Evolutionary conservation across 2,888 invertebrate species (phyloP), one percentile per base, ranked within the genome.

Genomic region (Hemicrepidius hirtus): DNA sequence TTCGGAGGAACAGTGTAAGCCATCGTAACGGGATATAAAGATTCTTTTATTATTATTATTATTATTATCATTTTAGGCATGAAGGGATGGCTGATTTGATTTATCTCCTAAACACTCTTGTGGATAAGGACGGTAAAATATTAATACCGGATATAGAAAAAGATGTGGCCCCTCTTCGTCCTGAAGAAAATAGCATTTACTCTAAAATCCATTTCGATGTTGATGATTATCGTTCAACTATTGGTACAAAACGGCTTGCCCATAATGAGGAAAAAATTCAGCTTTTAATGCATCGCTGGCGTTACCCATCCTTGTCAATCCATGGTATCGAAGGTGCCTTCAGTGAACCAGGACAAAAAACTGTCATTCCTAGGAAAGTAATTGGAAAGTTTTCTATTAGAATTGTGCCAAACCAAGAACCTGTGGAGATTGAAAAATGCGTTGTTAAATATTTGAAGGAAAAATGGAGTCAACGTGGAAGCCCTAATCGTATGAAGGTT

Each of bases 351-450:
- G 99, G 99, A 12, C 93, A 94, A 18, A 99, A 99, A 86, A 99
- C 99, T 66, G 98, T 99, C 0, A 98, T 97, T 81, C 97, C 97
- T 0, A 91, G 93, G 53, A 95, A 96, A 87, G 98, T 99, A 0
- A 93, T 92, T 81, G 99, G 98, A 20, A 99, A 99, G 87, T 99
- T 99, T 88, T 98, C 98, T 0, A 93, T 99, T 77, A 92, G 99
- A 65, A 92, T 97, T 79, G 99, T 99, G n/a, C 99, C 99, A 0
- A 89, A 98, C 85, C 97, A 98, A 89, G 90, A 91, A 64, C 97
- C 97, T 0, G 91, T 91, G 3, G 91, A 93, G 80, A 92, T 98
- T n/a, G 93, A 93, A 78, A 89, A 94, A 79, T 90, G 92, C 74
- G 98, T 98, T 7, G 89, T 90, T 41, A 90, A 91, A 62, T 93